Percentiles rank a stretch among this genome's conserved stretches.
phyloP scores from a whole-genome alignment of 2,113 vertebrate genomes.

The Gallinago undulata region DNA sequence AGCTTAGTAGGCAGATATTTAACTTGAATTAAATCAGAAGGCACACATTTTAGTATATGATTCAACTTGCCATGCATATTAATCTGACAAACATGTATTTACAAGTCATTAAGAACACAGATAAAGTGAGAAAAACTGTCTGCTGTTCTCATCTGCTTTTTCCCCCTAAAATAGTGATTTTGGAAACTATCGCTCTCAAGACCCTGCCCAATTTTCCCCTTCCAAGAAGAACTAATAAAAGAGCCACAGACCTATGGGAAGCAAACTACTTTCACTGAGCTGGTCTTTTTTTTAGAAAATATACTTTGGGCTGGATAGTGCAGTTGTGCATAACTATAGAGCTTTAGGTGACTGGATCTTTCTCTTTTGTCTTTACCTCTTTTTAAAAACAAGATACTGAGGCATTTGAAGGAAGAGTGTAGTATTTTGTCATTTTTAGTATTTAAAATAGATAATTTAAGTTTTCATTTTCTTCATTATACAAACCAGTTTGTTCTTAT shows the following conservation, averaged over 20 bases:
- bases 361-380: not conserved
- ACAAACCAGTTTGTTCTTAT: not conserved
- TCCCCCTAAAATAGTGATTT: not conserved
- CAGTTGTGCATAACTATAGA: not conserved
- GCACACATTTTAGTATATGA: not conserved
- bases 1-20: conserved; percentile 10
- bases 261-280: not conserved
- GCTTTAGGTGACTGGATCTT: not conserved
- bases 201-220: not conserved
- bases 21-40: conserved; percentile 8
- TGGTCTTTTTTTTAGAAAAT: not conserved
- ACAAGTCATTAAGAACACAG: not conserved
- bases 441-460: not conserved
- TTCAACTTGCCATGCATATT: conserved; percentile 5
- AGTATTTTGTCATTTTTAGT: not conserved
- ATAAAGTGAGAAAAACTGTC: not conserved
- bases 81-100: conserved; percentile 26
- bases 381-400: not conserved
- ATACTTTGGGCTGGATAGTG: not conserved
- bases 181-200: not conserved
- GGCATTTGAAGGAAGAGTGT: not conserved
- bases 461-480: not conserved
- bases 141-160: not conserved
- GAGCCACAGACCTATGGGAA: not conserved
- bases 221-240: conserved; percentile 12